phyloP scores from a whole-genome alignment of 2,888 invertebrate genomes.

The Synanthedon myopaeformis region DNA sequence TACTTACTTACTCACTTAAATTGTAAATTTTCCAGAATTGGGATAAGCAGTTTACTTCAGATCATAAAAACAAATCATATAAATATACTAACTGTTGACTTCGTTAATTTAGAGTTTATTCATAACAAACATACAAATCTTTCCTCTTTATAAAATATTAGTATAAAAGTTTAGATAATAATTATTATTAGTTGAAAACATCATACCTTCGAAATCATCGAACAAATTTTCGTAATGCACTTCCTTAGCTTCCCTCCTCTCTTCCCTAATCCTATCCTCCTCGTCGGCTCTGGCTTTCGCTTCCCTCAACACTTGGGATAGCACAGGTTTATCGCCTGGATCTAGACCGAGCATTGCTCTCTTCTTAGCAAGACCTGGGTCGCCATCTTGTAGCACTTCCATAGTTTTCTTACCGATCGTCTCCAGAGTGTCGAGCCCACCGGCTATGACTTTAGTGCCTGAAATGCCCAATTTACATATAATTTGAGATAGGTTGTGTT shows the following conservation, averaged over 20 bases:
- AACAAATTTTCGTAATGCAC: slow-evolving; percentile 83
- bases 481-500: too few species aligned
- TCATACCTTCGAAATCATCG: slow-evolving; percentile 85
- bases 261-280: slow-evolving; percentile 62
- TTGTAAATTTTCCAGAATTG: too few species aligned
- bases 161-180: too few species aligned
- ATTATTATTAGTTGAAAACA: too few species aligned
- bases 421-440: slow-evolving; percentile 89
- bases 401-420: slow-evolving; percentile 95
- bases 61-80: too few species aligned
- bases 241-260: slow-evolving; percentile 61
- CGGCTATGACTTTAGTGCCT: slow-evolving; percentile 80
- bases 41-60: too few species aligned
- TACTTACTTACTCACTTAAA: too few species aligned
- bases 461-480: slow-evolving; percentile 10
- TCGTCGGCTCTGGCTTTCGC: slow-evolving; percentile 78
- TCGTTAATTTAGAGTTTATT: too few species aligned
- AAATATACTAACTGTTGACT: too few species aligned
- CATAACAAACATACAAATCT: too few species aligned
- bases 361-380: slow-evolving; percentile 87
- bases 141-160: too few species aligned
- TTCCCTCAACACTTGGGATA: slow-evolving; percentile 75
- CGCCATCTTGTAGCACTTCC: slow-evolving; percentile 92
- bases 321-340: slow-evolving; percentile 70
- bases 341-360: slow-evolving; percentile 74